phyloP scores from a whole-genome alignment of 2,888 invertebrate genomes.

The Carterocephalus palaemon region DNA sequence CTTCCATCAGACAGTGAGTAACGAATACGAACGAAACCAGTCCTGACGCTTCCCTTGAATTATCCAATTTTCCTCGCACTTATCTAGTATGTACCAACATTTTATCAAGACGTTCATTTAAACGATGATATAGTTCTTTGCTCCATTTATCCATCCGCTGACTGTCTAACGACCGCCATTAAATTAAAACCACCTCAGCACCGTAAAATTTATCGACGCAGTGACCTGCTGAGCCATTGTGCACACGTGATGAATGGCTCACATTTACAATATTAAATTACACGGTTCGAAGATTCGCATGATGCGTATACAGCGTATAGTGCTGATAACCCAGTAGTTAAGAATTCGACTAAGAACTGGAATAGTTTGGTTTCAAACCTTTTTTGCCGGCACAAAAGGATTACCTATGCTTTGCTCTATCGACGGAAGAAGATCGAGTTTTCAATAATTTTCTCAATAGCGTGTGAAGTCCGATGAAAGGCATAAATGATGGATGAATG shows the following conservation, averaged over 20 bases:
- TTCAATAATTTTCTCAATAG: too few relatives aligned
- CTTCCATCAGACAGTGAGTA: too few relatives aligned
- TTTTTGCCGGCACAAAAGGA: too few relatives aligned
- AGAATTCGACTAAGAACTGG: neutral
- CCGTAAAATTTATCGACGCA: constrained; percentile 29
- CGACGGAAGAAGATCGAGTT: too few relatives aligned
- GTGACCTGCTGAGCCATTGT: constrained; percentile 35
- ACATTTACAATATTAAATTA: constrained; percentile 65
- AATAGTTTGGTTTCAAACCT: neutral
- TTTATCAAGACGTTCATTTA: too few relatives aligned
- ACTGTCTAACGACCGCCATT: constrained; percentile 4
- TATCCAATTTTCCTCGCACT: neutral
- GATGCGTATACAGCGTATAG: constrained; percentile 52
- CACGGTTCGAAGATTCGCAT: constrained; percentile 55
- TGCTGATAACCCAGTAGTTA: too few relatives aligned
- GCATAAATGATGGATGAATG: too few relatives aligned
- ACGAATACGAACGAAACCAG: too few relatives aligned
- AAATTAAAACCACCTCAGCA: constrained; percentile 27
- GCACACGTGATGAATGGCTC: constrained; percentile 52
- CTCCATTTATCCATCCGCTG: neutral
- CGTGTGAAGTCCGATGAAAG: too few relatives aligned
- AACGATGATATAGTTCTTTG: neutral
- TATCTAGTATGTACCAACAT: too few relatives aligned
- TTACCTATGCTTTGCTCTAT: too few relatives aligned
- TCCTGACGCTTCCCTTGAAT: too few relatives aligned